Percentiles rank a stretch among this genome's conserved stretches.
Conservation (phyloP, 2,797 vertebrate species). For the Melanotaenia trifasciata region DNA sequence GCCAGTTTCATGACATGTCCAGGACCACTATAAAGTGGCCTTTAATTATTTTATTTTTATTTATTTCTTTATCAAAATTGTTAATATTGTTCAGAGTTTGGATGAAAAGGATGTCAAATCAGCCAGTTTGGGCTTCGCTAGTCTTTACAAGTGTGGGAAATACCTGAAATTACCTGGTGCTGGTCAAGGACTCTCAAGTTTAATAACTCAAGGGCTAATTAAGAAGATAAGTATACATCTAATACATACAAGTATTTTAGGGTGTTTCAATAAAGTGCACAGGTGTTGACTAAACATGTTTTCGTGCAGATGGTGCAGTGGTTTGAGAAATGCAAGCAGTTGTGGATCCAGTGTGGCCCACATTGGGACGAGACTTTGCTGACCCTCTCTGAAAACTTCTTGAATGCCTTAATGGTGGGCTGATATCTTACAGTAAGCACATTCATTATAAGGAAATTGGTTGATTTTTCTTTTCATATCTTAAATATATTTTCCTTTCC, state of each 20-base stretch:
- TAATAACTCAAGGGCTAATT: constrained; percentile 88
- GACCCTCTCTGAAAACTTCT: constrained; percentile 89
- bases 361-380: constrained; percentile 83
- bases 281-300: constrained; percentile 31
- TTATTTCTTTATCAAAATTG: neutral
- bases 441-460: neutral
- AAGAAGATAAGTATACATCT: constrained; percentile 90
- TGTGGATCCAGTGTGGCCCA: constrained; percentile 83
- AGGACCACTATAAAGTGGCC: neutral
- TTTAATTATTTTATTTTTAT: neutral
- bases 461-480: neutral
- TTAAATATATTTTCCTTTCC: constrained; percentile 19
- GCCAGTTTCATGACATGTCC: neutral
- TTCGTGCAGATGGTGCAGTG: constrained; percentile 90
- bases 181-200: constrained; percentile 80
- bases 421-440: neutral
- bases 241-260: neutral
- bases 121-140: constrained; percentile 81
- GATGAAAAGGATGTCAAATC: constrained; percentile 79
- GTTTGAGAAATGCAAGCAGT: constrained; percentile 90
- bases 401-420: constrained; percentile 90
- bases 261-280: neutral
- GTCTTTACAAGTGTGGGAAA: constrained; percentile 85
- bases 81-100: constrained; percentile 82
- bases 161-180: constrained; percentile 83